Percentiles rank a stretch among this genome's conserved stretches.
These are phyloP conservation scores for Rafetus swinhoei DNA, from an alignment of 2,113 vertebrate species.

Conservation along the genomic window DNA sequence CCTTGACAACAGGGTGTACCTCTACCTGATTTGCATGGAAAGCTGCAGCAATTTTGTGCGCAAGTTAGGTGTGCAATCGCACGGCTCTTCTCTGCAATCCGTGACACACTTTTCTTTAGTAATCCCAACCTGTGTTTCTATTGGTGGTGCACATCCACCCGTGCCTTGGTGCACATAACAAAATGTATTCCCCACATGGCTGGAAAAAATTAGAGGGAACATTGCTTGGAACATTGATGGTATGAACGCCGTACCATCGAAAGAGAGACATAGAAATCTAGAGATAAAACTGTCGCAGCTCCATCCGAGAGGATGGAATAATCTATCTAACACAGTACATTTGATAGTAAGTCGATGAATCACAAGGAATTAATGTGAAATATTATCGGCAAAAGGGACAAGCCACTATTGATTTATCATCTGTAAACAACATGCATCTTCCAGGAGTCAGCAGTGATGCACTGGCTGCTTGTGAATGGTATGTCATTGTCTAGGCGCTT, in stretches of 20 bases:
- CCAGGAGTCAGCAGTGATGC: background rate
- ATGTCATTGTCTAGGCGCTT: background rate
- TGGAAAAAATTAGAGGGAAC: too few species aligned
- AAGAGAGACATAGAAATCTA: background rate
- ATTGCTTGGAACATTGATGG: background rate
- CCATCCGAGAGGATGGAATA: slow-evolving; percentile 25
- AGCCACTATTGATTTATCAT: slow-evolving; percentile 14
- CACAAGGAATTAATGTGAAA: slow-evolving; percentile 20
- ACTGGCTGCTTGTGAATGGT: background rate
- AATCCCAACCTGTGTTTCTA: background rate
- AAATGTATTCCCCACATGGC: too few species aligned
- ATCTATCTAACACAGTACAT: background rate
- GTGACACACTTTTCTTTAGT: background rate
- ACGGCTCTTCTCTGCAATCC: background rate
- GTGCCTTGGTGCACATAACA: too few species aligned
- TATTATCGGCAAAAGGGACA: background rate
- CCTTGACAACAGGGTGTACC: background rate
- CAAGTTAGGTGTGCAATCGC: background rate
- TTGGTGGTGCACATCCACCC: too few species aligned
- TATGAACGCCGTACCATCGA: background rate
- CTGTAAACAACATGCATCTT: slow-evolving; percentile 17
- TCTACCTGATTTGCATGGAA: background rate
- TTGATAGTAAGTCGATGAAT: slow-evolving; percentile 6
- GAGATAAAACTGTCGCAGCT: background rate
- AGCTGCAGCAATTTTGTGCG: background rate